Base-by-base conservation (phyloP, 1,140 invertebrate genomes). In the Caenorhabditis brenneri region DNA sequence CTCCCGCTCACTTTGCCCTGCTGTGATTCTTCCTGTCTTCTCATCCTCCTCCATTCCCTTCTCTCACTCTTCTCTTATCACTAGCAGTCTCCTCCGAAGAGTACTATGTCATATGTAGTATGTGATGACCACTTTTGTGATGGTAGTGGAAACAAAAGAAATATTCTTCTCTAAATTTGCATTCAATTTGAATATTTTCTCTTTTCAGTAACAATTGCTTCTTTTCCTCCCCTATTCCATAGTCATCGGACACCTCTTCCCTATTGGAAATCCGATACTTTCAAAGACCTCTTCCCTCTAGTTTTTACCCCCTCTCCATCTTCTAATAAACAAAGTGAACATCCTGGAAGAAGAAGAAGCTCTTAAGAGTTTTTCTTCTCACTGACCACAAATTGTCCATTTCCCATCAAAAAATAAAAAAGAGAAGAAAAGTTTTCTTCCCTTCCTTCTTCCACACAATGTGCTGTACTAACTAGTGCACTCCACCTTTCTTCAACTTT, bases 301-400 rank as follows among this genome's bases (percentile, higher is more conserved):
- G 19, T 74, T 74, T 74, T 74, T n/a, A n/a, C n/a, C n/a, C n/a
- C n/a, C n/a, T n/a, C n/a, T n/a, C n/a, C n/a, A n/a, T n/a, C n/a
- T n/a, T 74, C 65, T 74, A 74, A 74, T 74, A 74, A 74, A 74
- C 65, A 74, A 74, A 74, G n/a, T 74, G 65, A 74, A 74, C 65
- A 74, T 74, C 65, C 65, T 74, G 65, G 24, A 55, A n/a, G n/a
- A 55, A n/a, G 27, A n/a, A 27, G 24, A 42, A 74, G 36, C 65
- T 74, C 36, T 74, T 42, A 2, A 12, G 48, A n/a, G 24, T 16
- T 24, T 29, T 29, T 27, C 29, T n/a, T 36, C 58, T 74, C n/a
- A 74, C 65, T 74, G 65, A 74, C 65, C 65, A 74, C 65, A 74
- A 74, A 74, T 74, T 74, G 65, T 74, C 65, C 65, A 74, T 74